phyloP scores from a whole-genome alignment of 2,888 invertebrate species.

The Nomada flava region DNA sequence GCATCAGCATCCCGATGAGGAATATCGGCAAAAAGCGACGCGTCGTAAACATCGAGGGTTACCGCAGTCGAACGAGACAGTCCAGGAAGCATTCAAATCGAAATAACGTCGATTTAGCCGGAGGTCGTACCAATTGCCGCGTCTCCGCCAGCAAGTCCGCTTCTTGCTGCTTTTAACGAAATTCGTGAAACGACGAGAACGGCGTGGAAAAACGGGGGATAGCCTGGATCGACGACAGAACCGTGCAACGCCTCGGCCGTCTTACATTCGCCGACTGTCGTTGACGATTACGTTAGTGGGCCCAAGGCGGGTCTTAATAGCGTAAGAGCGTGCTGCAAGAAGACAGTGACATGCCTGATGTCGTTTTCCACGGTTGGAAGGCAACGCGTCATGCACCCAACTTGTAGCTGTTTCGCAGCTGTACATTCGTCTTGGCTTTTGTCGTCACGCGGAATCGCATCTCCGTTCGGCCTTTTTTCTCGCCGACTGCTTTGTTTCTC shows the following conservation, averaged over 20 bases:
- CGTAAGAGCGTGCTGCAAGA: slow-evolving; percentile 44
- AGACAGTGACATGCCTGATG: slow-evolving; percentile 54
- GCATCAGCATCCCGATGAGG: slow-evolving; percentile 21
- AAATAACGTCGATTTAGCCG: slow-evolving; percentile 12
- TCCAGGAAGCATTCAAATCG: slow-evolving; percentile 10
- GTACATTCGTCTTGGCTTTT: slow-evolving; percentile 24
- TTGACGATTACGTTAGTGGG: slow-evolving; percentile 63
- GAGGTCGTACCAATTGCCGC: slow-evolving; percentile 33
- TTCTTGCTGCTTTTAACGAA: slow-evolving; percentile 31
- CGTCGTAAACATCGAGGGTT: slow-evolving; percentile 3
- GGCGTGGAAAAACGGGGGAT: slow-evolving; percentile 5
- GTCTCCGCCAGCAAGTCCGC: slow-evolving; percentile 24
- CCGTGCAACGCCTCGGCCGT: slow-evolving; percentile 33
- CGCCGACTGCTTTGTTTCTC: neutral
- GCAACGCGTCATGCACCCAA: slow-evolving; percentile 29
- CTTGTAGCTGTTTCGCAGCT: neutral
- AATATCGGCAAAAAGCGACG: slow-evolving; percentile 11
- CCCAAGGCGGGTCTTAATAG: slow-evolving; percentile 61
- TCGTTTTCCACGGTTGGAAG: slow-evolving; percentile 46
- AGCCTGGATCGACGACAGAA: slow-evolving; percentile 3
- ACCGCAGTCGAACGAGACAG: neutral
- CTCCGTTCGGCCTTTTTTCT: neutral
- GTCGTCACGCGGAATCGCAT: slow-evolving; percentile 36
- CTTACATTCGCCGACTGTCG: slow-evolving; percentile 60
- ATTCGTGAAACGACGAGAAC: slow-evolving; percentile 35